phyloP scores from a whole-genome alignment of 2,797 vertebrate species.

The Sternarchorhynchus goeldii region DNA sequence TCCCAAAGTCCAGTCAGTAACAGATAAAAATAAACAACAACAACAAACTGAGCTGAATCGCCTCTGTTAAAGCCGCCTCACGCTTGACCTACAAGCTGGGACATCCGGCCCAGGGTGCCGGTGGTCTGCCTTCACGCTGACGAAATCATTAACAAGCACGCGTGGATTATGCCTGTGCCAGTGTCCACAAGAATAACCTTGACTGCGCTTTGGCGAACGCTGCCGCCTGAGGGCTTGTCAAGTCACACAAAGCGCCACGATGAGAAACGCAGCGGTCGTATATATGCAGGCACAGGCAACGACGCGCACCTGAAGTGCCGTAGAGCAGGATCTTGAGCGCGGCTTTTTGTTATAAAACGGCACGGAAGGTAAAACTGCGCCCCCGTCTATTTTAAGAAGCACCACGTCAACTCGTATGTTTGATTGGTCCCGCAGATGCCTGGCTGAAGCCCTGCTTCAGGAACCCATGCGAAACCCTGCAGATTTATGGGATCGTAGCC shows the following conservation, averaged over 20 bases:
- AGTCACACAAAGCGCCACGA: not conserved
- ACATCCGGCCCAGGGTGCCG: not conserved
- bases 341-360: constrained; percentile 11
- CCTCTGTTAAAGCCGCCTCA: not conserved
- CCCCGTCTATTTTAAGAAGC: constrained; percentile 15
- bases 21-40: not conserved
- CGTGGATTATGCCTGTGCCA: not conserved
- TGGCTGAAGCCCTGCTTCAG: constrained; percentile 9
- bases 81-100: not conserved
- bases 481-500: constrained; percentile 21
- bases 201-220: constrained; percentile 29
- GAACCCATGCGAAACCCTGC: constrained; percentile 5
- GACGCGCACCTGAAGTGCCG: constrained; percentile 13
- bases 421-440: constrained; percentile 26
- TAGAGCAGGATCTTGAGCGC: constrained; percentile 24
- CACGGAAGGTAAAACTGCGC: constrained; percentile 11
- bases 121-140: not conserved
- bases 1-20: not conserved
- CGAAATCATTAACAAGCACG: too few species aligned
- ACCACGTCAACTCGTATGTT: constrained; percentile 6
- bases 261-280: not conserved
- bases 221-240: constrained; percentile 14
- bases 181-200: constrained; percentile 30
- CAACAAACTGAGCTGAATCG: not conserved
- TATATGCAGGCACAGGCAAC: not conserved